Evolutionary conservation across 2,113 vertebrate species (phyloP).

Genomic region (Grammomys surdaster): DNA sequence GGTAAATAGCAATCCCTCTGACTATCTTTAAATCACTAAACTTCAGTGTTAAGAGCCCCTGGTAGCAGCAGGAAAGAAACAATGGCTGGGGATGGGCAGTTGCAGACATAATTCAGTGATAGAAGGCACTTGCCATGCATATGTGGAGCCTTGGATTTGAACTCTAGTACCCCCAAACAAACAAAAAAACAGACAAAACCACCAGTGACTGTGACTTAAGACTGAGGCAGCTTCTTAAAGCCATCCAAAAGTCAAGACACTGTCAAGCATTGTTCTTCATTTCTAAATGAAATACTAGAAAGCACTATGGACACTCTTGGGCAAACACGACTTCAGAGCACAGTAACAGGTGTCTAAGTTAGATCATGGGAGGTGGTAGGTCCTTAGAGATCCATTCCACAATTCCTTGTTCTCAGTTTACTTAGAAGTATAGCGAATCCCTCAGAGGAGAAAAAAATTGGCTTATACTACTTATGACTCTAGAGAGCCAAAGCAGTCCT

Average conservation of each 20-base stretch:
- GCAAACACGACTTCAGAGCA: not conserved
- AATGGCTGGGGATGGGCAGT: not conserved
- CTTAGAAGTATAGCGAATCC: not conserved
- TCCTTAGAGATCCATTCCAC: conserved; percentile 38
- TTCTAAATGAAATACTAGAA: conserved; percentile 44
- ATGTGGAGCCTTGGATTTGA: not conserved
- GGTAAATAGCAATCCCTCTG: not conserved
- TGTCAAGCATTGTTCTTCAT: conserved; percentile 1
- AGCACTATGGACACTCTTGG: not conserved
- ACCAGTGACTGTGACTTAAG: not conserved
- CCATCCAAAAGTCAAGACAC: not conserved
- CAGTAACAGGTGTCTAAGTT: not conserved
- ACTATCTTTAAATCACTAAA: conserved; percentile 47
- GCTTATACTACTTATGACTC: conserved; percentile 14
- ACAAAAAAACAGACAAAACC: not conserved
- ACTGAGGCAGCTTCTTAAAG: conserved; percentile 38
- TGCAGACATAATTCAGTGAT: not conserved
- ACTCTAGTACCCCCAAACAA: not conserved
- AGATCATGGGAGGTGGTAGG: not conserved
- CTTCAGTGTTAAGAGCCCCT: not conserved
- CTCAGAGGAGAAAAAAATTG: not conserved
- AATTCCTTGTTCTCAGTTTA: not conserved
- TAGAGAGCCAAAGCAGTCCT: not conserved
- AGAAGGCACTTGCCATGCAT: not conserved
- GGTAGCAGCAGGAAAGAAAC: not conserved